Percentiles rank a stretch among this genome's conserved stretches.
Evolutionary conservation across 2,797 vertebrate species (phyloP).

Genomic region (Oceanodroma leucorhoa): DNA sequence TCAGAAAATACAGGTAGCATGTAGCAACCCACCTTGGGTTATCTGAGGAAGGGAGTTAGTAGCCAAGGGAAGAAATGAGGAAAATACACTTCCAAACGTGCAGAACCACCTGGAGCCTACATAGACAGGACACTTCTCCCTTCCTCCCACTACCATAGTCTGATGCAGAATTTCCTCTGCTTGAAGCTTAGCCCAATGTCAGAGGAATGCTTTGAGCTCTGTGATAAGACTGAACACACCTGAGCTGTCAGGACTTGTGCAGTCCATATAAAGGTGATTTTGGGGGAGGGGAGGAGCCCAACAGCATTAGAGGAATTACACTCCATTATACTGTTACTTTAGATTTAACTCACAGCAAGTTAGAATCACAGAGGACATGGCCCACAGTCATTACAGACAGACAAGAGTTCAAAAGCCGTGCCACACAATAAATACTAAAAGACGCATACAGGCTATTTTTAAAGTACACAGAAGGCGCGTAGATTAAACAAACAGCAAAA

Average conservation of each 20-base stretch:
- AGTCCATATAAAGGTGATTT: not conserved
- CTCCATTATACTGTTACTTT: not conserved
- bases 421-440: not conserved
- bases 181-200: not conserved
- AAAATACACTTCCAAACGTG: not conserved
- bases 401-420: not conserved
- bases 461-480: not conserved
- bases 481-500: not conserved
- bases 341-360: not conserved
- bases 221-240: not conserved
- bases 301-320: not conserved
- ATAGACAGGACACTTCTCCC: not conserved
- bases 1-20: not conserved
- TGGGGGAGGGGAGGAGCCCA: not conserved
- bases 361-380: not conserved
- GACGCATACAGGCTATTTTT: not conserved
- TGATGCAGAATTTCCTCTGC: not conserved
- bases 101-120: not conserved
- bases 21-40: not conserved
- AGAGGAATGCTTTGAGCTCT: not conserved
- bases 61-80: not conserved
- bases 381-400: not conserved
- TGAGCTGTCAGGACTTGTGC: not conserved
- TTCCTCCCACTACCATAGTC: not conserved
- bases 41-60: not conserved